phyloP scores from a whole-genome alignment of 2,888 invertebrate genomes.

The Leptinotarsa juncta region DNA sequence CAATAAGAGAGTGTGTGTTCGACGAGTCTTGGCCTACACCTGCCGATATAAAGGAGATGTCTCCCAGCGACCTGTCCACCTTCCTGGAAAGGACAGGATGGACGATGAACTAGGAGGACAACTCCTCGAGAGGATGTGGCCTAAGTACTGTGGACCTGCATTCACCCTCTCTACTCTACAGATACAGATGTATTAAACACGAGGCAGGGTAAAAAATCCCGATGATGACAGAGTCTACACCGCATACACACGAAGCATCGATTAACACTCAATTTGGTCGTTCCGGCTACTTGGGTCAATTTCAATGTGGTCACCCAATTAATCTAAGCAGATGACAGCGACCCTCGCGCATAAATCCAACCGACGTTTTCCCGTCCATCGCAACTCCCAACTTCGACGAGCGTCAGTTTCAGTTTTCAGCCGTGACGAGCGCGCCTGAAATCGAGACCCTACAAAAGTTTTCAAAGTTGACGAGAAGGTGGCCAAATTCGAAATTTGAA shows the following conservation, averaged over 20 bases:
- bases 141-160: too few species aligned
- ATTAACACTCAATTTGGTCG: conserved; percentile 8
- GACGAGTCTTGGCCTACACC: too few species aligned
- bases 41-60: too few species aligned
- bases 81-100: too few species aligned
- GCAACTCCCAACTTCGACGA: not conserved
- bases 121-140: too few species aligned
- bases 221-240: not conserved
- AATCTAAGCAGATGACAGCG: conserved; percentile 13
- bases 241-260: not conserved
- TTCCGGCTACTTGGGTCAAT: not conserved
- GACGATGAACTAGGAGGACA: too few species aligned
- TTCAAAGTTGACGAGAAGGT: not conserved
- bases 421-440: conserved; percentile 5
- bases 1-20: too few species aligned
- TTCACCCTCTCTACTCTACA: too few species aligned
- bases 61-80: too few species aligned
- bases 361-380: not conserved
- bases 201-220: not conserved
- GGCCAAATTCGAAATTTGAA: not conserved
- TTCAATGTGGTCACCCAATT: conserved; percentile 28
- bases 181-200: not conserved
- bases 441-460: not conserved
- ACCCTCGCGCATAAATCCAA: conserved; percentile 7
- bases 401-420: conserved; percentile 12